Evolutionary conservation across 2,888 invertebrate genomes (phyloP).

Genomic region (Habrosyne pyritoides): DNA sequence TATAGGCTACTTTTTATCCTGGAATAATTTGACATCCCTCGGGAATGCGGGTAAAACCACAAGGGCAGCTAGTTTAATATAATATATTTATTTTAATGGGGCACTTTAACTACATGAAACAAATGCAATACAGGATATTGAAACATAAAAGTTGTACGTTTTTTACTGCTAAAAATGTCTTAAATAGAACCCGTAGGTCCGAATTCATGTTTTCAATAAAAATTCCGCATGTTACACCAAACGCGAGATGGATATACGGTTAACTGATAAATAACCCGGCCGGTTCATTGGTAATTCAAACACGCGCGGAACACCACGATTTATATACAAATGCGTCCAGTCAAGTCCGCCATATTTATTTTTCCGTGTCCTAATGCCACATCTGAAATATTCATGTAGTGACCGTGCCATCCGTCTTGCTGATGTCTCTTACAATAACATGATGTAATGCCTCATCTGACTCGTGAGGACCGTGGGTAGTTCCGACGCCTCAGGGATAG

Average conservation of each 20-base stretch:
- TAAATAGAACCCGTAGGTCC: constrained; percentile 11
- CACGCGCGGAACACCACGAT: constrained; percentile 72
- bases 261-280: constrained; percentile 68
- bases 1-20: no score
- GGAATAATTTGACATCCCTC: no score
- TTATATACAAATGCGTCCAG: constrained; percentile 78
- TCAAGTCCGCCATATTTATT: constrained; percentile 77
- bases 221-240: constrained; percentile 50
- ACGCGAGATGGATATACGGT: constrained; percentile 61
- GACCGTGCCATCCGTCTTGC: constrained; percentile 74
- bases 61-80: no score
- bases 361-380: constrained; percentile 77
- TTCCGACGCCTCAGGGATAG: constrained; percentile 10
- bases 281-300: constrained; percentile 62
- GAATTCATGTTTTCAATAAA: constrained; percentile 58
- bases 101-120: no score
- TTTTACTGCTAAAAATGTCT: neutral
- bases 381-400: constrained; percentile 80
- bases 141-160: no score
- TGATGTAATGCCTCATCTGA: constrained; percentile 55
- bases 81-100: no score
- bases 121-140: no score
- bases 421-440: constrained; percentile 69
- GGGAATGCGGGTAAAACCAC: no score
- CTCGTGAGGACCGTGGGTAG: constrained; percentile 7